Percentiles rank a stretch among this genome's conserved stretches.
phyloP scores from a whole-genome alignment of 1,140 invertebrate species.

The Caerostris darwini region DNA sequence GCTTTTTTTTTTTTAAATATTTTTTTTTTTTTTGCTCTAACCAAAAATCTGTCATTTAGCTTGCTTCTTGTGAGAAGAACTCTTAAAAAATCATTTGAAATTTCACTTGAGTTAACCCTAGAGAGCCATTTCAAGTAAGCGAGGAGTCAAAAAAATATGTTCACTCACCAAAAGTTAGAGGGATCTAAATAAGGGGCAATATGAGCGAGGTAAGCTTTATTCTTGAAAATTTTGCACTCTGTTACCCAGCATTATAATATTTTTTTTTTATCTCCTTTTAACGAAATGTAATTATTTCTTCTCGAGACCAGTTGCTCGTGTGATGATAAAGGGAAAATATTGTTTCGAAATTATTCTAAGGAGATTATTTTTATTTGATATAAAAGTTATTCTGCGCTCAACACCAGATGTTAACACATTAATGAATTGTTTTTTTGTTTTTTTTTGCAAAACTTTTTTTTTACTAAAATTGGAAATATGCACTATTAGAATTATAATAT shows the following conservation, averaged over 20 bases:
- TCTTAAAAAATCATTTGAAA: slow-evolving; percentile 40
- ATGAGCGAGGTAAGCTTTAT: slow-evolving; percentile 35
- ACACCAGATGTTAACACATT: too few relatives aligned
- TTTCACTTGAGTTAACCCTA: not conserved
- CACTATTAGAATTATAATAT: too few relatives aligned
- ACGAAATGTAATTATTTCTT: slow-evolving; percentile 21
- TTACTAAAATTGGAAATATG: too few relatives aligned
- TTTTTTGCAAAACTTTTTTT: too few relatives aligned
- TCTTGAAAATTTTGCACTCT: slow-evolving; percentile 32
- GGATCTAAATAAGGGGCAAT: slow-evolving; percentile 39
- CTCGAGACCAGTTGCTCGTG: not conserved
- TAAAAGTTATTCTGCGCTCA: too few relatives aligned
- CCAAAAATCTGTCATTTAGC: slow-evolving; percentile 52
- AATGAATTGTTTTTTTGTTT: too few relatives aligned
- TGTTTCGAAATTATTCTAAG: slow-evolving; percentile 1
- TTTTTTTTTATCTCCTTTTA: not conserved
- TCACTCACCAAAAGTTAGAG: slow-evolving; percentile 34
- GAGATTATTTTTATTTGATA: not conserved
- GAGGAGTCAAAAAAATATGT: not conserved
- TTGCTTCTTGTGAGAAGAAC: not conserved
- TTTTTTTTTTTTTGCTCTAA: not conserved
- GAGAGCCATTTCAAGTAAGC: slow-evolving; percentile 34
- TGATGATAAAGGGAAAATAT: not conserved
- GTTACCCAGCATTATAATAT: not conserved
- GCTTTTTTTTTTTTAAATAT: not conserved